Conservation (phyloP, 2,888 invertebrate species). For the Eudasyphora cyanicolor region DNA sequence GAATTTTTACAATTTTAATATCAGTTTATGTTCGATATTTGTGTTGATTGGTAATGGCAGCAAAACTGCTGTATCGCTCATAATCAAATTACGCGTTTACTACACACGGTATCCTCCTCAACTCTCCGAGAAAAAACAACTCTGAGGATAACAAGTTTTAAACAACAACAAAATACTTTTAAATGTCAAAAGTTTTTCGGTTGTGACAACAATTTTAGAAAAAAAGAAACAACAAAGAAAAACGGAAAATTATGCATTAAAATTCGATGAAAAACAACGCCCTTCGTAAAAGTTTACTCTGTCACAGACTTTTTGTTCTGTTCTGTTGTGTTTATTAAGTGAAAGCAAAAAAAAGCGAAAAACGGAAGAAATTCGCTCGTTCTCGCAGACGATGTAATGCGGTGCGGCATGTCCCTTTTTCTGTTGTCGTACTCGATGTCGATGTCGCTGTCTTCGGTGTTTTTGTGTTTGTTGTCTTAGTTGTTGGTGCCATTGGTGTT, state of each 20-base stretch:
- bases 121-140: too few species aligned
- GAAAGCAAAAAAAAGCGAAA: conserved; percentile 3
- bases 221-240: not conserved
- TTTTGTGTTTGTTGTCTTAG: not conserved
- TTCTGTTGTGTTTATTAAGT: conserved; percentile 12
- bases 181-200: conserved; percentile 25
- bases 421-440: too few species aligned
- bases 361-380: not conserved
- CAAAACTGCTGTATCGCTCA: conserved; percentile 50
- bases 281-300: conserved; percentile 33
- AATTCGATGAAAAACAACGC: conserved; percentile 49
- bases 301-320: not conserved
- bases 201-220: not conserved
- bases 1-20: conserved; percentile 70
- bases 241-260: conserved; percentile 21
- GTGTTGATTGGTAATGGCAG: conserved; percentile 79
- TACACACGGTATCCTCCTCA: conserved; percentile 16
- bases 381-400: conserved; percentile 14
- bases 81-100: conserved; percentile 36
- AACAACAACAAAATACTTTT: conserved; percentile 5
- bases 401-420: conserved; percentile 28
- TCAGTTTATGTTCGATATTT: conserved; percentile 80
- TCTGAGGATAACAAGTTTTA: conserved; percentile 1
- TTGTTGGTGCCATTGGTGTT: conserved; percentile 2
- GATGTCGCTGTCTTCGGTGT: not conserved